These are phyloP conservation scores for Campoplex capitator DNA, from an alignment of 2,888 invertebrate species.

Conservation along the genomic window DNA sequence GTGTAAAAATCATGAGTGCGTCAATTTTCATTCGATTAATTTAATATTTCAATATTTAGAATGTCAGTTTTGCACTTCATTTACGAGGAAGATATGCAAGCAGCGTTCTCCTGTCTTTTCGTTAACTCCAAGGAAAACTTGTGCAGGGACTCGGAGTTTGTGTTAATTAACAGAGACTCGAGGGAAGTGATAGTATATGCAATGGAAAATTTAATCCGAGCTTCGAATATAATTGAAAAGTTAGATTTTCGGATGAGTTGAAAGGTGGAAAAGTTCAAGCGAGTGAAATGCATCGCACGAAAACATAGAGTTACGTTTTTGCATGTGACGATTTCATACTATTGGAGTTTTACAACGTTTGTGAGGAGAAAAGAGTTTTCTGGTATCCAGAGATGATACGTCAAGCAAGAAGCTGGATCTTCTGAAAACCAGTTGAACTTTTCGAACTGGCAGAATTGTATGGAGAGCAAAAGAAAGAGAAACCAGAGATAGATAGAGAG, in stretches of 20 bases:
- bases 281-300: background rate
- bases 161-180: background rate
- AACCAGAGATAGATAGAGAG: background rate
- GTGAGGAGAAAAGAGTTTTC: background rate
- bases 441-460: conserved; percentile 1
- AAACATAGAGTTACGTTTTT: background rate
- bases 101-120: background rate
- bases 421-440: conserved; percentile 18
- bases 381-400: background rate
- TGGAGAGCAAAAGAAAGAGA: conserved; percentile 4
- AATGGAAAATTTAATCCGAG: conserved; percentile 18
- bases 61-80: background rate
- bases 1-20: no score
- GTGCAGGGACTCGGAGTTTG: background rate
- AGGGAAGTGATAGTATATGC: background rate
- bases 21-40: background rate
- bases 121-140: background rate
- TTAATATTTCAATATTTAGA: background rate
- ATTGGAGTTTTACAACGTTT: conserved; percentile 11
- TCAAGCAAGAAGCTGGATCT: background rate
- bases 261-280: conserved; percentile 13
- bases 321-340: conserved; percentile 2
- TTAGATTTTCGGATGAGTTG: conserved; percentile 4
- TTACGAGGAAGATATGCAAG: background rate
- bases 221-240: conserved; percentile 39